Evolutionary conservation across 2,888 invertebrate genomes (phyloP).

Genomic region (Lymantria dispar): DNA sequence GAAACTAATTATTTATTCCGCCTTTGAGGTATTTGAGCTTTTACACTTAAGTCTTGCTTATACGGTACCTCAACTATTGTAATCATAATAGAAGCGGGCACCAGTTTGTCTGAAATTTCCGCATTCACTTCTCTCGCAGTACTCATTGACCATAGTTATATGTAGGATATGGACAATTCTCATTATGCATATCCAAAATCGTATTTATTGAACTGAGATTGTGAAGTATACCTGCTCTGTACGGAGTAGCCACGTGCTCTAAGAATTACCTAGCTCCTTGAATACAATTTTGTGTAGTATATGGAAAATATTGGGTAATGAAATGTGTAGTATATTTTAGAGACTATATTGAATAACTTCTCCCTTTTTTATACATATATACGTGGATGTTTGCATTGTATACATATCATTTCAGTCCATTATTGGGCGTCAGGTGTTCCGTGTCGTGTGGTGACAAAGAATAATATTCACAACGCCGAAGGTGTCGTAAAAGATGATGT

Average conservation of each 20-base stretch:
- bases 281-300: slow-evolving; percentile 19
- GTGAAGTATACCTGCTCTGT: slow-evolving; percentile 23
- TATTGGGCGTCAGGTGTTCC: no score
- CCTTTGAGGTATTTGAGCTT: slow-evolving; percentile 4
- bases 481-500: no score
- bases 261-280: slow-evolving; percentile 14
- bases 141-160: slow-evolving; percentile 38
- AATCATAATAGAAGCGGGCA: slow-evolving; percentile 19
- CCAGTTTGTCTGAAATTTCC: slow-evolving; percentile 27
- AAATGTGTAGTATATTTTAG: no score
- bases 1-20: slow-evolving; percentile 12
- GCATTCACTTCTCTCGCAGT: slow-evolving; percentile 21
- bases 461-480: no score
- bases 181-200: slow-evolving; percentile 39
- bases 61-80: slow-evolving; percentile 10
- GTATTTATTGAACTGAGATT: slow-evolving; percentile 32
- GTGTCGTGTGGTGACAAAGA: no score
- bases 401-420: no score
- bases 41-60: slow-evolving; percentile 11
- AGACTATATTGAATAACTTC: no score
- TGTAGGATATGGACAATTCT: slow-evolving; percentile 15
- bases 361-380: no score
- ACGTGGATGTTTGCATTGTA: no score
- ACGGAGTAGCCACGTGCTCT: slow-evolving; percentile 29
- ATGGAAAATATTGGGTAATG: slow-evolving; percentile 7